Base-by-base conservation (phyloP, 2,888 invertebrate genomes). In the Caenorhabditis zanzibari region DNA sequence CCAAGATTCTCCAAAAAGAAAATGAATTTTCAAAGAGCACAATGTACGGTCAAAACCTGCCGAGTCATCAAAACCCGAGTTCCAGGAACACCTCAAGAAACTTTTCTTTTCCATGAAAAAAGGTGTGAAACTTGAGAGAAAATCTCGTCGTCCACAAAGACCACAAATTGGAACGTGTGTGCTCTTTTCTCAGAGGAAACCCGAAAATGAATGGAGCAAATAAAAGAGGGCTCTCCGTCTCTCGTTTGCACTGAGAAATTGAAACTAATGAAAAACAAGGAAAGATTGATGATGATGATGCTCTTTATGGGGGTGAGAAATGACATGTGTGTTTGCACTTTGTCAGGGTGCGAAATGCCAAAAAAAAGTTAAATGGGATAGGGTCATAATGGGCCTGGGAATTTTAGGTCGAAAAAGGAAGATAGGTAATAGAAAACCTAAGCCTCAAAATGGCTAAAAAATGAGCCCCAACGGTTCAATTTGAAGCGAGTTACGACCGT, bases 201-300 rank as follows among this genome's bases (percentile, higher is more conserved):
- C 56, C 32, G 52, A 73, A 61, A 64, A 64, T 54, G 41, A 73
- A 52, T 26, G 61, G 24, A 61, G 22, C 41, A 63, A 63, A 63
- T 47, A 47, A 19, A 47, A 19, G 26, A 9, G 28, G 16, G 44
- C 26, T 54, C 22, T n/a, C 14, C 49, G 7, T 47, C 22, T 49
- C 19, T 49, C 19, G n/a, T 49, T 49, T 49, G n/a, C 22, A 49
- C 19, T 6, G n/a, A 19, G 6, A n/a, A n/a, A 49, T 6, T 49
- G 49, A 49, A 22, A 49, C 19, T 19, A 19, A 22, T 19, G 19
- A 49, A 22, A 49, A 19, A n/a, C 9, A 19, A 19, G 19, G 10
- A 12, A 38, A 38, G 38, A 38, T 38, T 6, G 32, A 32, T 38
- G 32, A 32, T 32, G 32, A 38, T 6, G 38, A 38, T 38, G 38